Evolutionary conservation across 2,113 vertebrate genomes (phyloP).

Genomic region (Spea bombifrons): DNA sequence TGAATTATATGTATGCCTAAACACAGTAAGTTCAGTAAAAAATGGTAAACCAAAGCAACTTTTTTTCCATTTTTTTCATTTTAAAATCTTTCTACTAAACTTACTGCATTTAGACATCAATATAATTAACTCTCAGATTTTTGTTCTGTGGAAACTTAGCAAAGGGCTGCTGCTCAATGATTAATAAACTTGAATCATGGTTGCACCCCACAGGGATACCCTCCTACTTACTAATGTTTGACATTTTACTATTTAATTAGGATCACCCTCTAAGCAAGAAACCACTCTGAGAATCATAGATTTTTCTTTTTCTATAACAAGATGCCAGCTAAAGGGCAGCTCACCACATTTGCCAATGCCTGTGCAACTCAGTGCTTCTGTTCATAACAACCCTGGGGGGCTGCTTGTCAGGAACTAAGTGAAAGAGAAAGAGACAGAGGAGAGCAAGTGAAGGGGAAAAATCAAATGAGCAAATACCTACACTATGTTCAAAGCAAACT

Average conservation of each 20-base stretch:
- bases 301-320: constrained; percentile 57
- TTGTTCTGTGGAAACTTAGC: constrained; percentile 41
- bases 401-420: constrained; percentile 9
- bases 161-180: constrained; percentile 63
- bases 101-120: not conserved
- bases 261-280: constrained; percentile 63
- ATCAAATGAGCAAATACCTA: constrained; percentile 23
- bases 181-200: constrained; percentile 65
- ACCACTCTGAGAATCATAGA: constrained; percentile 59
- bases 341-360: constrained; percentile 43
- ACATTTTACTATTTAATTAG: constrained; percentile 70
- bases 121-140: constrained; percentile 51
- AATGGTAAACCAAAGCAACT: no score
- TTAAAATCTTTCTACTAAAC: not conserved
- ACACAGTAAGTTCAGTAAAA: no score
- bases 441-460: constrained; percentile 14
- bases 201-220: constrained; percentile 57
- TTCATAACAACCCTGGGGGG: constrained; percentile 3
- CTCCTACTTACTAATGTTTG: constrained; percentile 64
- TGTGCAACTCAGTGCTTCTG: constrained; percentile 25
- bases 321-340: constrained; percentile 55
- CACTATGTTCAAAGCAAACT: not conserved
- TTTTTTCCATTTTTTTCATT: no score
- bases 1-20: no score
- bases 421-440: constrained; percentile 32